Evolutionary conservation across 2,797 vertebrate genomes (phyloP), one percentile per base, ranked within the genome.

Genomic region (Calcarius lapponicus): DNA sequence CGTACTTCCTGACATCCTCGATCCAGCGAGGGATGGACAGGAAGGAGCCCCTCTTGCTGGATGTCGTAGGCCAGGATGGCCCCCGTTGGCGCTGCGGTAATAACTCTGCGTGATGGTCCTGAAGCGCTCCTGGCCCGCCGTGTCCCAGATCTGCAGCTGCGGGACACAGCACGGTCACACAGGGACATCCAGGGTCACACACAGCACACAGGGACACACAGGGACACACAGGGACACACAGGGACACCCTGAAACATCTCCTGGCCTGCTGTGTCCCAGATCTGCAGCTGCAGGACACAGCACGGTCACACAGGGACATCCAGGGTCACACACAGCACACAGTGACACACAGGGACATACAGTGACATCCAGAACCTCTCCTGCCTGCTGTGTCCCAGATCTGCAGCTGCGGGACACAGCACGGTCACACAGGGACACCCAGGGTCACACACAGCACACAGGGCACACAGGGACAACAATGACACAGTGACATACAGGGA

Each of bases 111-210:
- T 99, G 97, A 99, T 99, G 65, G 98, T 99, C 31, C 98, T 98
- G 96, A 99, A 99, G 9, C 98, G 95, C 94, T 99, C 98, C 97
- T 99, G 98, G 57, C 98, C 98, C 1, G 98, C 98, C 0, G 98
- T 99, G 97, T 99, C 98, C 98, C 98, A 99, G 92, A 99, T 99
- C 98, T 99, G 98, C 95, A 99, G 93, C 98, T 99, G 80, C 3
- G 67, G 58, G 18, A 22, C 50, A 80, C 42, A 24, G 60, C n/a
- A n/a, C n/a, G n/a, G n/a, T n/a, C n/a, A n/a, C n/a, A n/a, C n/a
- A n/a, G n/a, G n/a, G n/a, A n/a, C n/a, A n/a, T n/a, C n/a, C n/a
- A 25, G n/a, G 56, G 42, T 31, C 29, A 31, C 3, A n/a, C n/a
- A 36, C 24, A 13, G 45, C 36, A 60, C 17, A 38, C 47, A 31